These are phyloP conservation scores for Gopherus flavomarginatus DNA, from an alignment of 2,113 vertebrate species.

Conservation along the genomic window DNA sequence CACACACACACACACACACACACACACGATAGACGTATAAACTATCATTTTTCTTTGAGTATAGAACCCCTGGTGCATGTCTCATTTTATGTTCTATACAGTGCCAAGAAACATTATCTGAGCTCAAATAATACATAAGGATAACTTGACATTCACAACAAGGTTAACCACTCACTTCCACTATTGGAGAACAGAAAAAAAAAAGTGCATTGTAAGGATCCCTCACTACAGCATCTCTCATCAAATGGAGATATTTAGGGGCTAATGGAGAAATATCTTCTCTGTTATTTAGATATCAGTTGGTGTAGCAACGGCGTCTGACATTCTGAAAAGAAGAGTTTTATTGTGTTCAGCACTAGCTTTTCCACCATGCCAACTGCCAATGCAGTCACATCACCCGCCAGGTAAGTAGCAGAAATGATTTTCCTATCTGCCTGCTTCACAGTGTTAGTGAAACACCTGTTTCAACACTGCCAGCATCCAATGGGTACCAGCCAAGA, in stretches of 20 bases:
- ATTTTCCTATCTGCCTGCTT: neutral
- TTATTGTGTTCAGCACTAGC: neutral
- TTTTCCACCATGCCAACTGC: neutral
- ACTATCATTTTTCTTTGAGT: neutral
- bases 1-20: neutral
- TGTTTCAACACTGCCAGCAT: neutral
- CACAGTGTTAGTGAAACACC: too few species aligned
- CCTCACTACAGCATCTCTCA: neutral
- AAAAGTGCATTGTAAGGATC: neutral
- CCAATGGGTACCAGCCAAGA: neutral
- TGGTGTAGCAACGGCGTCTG: neutral
- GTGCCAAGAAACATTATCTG: neutral
- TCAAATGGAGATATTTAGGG: neutral
- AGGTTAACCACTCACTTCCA: neutral
- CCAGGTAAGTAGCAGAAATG: neutral
- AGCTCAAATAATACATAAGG: neutral
- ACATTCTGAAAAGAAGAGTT: neutral
- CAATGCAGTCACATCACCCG: neutral
- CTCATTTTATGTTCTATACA: neutral
- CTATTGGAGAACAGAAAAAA: neutral
- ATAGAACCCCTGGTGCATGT: neutral
- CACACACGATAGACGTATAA: neutral
- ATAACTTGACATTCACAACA: neutral
- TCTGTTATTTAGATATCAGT: neutral
- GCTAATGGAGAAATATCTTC: neutral